Evolutionary conservation across 2,888 invertebrate species (phyloP).

Genomic region (Himalopsyche kuldschensis): DNA sequence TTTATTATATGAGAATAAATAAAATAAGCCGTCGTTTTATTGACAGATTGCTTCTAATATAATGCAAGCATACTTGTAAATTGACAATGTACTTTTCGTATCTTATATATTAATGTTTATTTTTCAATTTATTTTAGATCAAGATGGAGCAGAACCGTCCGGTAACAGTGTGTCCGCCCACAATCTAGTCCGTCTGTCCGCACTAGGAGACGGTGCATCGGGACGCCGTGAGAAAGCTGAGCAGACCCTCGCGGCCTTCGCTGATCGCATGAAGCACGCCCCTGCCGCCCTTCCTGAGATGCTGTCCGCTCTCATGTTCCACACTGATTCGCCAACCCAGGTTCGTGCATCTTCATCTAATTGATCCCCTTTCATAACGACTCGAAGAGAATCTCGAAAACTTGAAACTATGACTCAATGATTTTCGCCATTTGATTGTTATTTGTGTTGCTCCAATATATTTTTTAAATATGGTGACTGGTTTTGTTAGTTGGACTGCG

Average conservation of each 20-base stretch:
- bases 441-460: too few relatives aligned
- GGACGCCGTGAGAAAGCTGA: slow-evolving; percentile 59
- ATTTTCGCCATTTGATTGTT: too few relatives aligned
- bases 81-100: too few relatives aligned
- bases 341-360: slow-evolving; percentile 49
- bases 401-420: too few relatives aligned
- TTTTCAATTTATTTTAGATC: slow-evolving; percentile 71
- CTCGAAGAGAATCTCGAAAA: too few relatives aligned
- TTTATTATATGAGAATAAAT: too few relatives aligned
- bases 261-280: slow-evolving; percentile 62
- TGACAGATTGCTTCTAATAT: too few relatives aligned
- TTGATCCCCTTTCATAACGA: too few relatives aligned
- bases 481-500: too few relatives aligned
- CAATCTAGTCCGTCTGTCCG: slow-evolving; percentile 76
- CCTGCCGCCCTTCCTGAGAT: slow-evolving; percentile 78
- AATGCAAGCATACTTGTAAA: too few relatives aligned
- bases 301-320: slow-evolving; percentile 71
- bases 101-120: too few relatives aligned
- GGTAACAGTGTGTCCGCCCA: slow-evolving; percentile 86
- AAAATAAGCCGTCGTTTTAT: neutral
- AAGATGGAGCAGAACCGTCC: slow-evolving; percentile 93
- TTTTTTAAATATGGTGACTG: too few relatives aligned
- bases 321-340: slow-evolving; percentile 72
- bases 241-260: slow-evolving; percentile 63
- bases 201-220: slow-evolving; percentile 52